Percentiles rank a stretch among this genome's conserved stretches.
Evolutionary conservation across 2,888 invertebrate species (phyloP).

Genomic region (Polia nebulosa): DNA sequence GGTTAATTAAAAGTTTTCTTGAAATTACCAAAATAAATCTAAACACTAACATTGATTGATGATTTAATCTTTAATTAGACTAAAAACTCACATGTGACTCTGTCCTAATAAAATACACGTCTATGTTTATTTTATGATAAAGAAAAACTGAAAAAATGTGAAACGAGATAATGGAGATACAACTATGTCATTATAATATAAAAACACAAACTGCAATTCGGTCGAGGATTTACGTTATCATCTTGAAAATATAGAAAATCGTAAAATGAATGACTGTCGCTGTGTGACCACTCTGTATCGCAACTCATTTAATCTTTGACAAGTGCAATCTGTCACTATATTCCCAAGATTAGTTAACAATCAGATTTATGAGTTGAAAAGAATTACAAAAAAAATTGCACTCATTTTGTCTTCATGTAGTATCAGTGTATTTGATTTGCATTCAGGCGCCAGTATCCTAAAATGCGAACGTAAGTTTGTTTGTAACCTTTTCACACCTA

Average conservation of each 20-base stretch:
- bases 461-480: too few relatives aligned
- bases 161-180: slow-evolving; percentile 40
- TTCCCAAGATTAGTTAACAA: background rate
- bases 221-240: slow-evolving; percentile 9
- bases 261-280: background rate
- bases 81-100: slow-evolving; percentile 41
- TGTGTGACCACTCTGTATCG: background rate
- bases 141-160: slow-evolving; percentile 46
- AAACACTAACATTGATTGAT: slow-evolving; percentile 48
- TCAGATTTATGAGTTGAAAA: slow-evolving; percentile 8
- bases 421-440: background rate
- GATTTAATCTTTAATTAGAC: slow-evolving; percentile 51
- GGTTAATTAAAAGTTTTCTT: too few relatives aligned
- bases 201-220: background rate
- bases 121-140: slow-evolving; percentile 46
- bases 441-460: background rate
- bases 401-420: background rate
- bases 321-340: slow-evolving; percentile 4
- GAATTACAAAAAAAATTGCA: background rate
- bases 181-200: slow-evolving; percentile 15
- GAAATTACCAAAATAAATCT: background rate
- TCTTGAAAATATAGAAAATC: background rate
- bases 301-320: slow-evolving; percentile 30
- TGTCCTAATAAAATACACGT: slow-evolving; percentile 32
- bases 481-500: too few relatives aligned